phyloP scores from a whole-genome alignment of 1,140 invertebrate species.

The Drosophila nasuta region DNA sequence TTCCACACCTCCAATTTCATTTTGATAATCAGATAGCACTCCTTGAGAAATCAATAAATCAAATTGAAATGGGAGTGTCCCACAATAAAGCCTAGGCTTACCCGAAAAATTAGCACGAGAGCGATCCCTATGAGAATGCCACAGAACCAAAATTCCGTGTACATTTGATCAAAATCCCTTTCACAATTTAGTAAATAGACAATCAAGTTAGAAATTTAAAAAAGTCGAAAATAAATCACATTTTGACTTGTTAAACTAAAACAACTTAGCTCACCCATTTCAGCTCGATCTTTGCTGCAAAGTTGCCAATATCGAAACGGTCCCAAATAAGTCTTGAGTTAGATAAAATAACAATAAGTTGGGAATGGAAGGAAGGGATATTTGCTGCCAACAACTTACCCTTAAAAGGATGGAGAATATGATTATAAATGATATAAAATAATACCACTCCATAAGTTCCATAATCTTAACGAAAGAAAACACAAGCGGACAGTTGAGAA shows the following conservation, averaged over 20 bases:
- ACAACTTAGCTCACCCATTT: slow-evolving; percentile 27
- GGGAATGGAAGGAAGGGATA: background rate
- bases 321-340: slow-evolving; percentile 40
- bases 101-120: slow-evolving; percentile 55
- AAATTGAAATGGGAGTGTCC: background rate
- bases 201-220: background rate
- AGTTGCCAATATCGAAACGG: slow-evolving; percentile 33
- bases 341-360: background rate
- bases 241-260: slow-evolving; percentile 5
- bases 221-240: background rate
- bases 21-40: slow-evolving; percentile 64
- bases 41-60: slow-evolving; percentile 35
- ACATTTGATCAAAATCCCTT: slow-evolving; percentile 42
- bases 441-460: slow-evolving; percentile 44
- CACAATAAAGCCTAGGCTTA: slow-evolving; percentile 20
- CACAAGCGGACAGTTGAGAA: background rate
- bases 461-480: slow-evolving; percentile 1
- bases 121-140: slow-evolving; percentile 57
- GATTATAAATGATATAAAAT: slow-evolving; percentile 33
- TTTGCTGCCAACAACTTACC: slow-evolving; percentile 27
- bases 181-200: slow-evolving; percentile 7
- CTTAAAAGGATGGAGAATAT: slow-evolving; percentile 38
- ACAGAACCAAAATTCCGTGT: slow-evolving; percentile 66
- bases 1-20: slow-evolving; percentile 69
- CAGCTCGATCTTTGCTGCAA: slow-evolving; percentile 9